These are phyloP conservation scores for Spea hammondii DNA, from an alignment of 2,797 vertebrate genomes.

Conservation along the genomic window DNA sequence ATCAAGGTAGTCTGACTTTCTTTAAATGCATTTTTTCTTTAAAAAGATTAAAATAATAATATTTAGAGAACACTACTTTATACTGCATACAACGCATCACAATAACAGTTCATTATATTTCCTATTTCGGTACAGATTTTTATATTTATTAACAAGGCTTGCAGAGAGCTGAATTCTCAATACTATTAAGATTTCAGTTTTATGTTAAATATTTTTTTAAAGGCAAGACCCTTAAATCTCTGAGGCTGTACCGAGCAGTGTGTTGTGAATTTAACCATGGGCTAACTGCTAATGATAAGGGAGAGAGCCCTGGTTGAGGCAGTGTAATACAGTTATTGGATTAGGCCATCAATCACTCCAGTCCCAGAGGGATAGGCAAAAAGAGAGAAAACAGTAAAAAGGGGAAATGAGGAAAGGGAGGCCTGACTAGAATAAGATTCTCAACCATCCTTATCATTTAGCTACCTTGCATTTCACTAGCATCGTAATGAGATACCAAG, in stretches of 20 bases:
- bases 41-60: too few species aligned
- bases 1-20: too few species aligned
- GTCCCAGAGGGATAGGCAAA: constrained; percentile 73
- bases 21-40: too few species aligned
- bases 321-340: constrained; percentile 80
- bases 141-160: constrained; percentile 81
- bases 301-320: constrained; percentile 77
- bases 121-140: constrained; percentile 72
- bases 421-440: constrained; percentile 77
- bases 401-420: constrained; percentile 75
- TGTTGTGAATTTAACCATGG: constrained; percentile 87
- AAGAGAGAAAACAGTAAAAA: constrained; percentile 76
- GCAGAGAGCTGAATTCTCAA: constrained; percentile 77
- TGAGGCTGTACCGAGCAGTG: constrained; percentile 79
- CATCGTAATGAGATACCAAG: constrained; percentile 58
- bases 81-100: constrained; percentile 30
- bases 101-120: constrained; percentile 65
- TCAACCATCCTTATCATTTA: constrained; percentile 67
- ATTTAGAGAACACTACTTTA: too few species aligned
- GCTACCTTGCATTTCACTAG: constrained; percentile 61
- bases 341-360: constrained; percentile 82
- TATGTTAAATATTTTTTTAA: constrained; percentile 90
- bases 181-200: constrained; percentile 86
- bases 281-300: constrained; percentile 90
- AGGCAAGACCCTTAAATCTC: constrained; percentile 88